A percentile compares a stretch with the other conserved stretches of the same genome.
phyloP scores from a whole-genome alignment of 37 sponge, comb jelly and placozoan species.

The Eunapius fragilis region DNA sequence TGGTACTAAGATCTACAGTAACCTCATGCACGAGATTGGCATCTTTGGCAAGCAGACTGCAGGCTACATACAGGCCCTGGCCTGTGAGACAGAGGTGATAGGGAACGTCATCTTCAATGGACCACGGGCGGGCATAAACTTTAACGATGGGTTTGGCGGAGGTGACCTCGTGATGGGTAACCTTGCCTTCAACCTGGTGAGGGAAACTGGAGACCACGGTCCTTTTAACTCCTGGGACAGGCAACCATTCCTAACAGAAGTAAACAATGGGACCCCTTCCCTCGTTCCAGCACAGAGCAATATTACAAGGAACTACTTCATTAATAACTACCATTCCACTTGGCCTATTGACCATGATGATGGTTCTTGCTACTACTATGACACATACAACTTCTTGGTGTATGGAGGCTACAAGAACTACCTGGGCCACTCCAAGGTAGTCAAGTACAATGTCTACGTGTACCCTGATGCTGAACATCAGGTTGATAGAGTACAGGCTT shows the following conservation, averaged over 20 bases:
- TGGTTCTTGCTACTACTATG: conserved; percentile 58
- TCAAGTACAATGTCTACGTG: conserved; percentile 36
- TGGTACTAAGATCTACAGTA: conserved; percentile 28
- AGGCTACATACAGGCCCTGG: conserved; percentile 43
- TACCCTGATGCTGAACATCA: conserved; percentile 42
- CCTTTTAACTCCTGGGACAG: conserved; percentile 68
- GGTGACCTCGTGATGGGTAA: conserved; percentile 38
- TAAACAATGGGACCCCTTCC: conserved; percentile 12
- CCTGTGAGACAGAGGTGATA: conserved; percentile 25
- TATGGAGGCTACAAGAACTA: conserved; percentile 64
- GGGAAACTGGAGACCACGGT: conserved; percentile 68
- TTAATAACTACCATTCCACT: conserved; percentile 53
- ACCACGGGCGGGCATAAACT: conserved; percentile 67
- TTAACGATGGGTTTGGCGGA: conserved; percentile 73
- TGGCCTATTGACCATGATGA: conserved; percentile 72
- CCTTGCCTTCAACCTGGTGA: conserved; percentile 58
- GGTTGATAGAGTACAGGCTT: neutral
- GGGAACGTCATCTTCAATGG: conserved; percentile 67
- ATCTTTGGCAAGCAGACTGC: conserved; percentile 61
- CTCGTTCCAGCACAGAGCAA: conserved; percentile 38
- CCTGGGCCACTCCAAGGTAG: conserved; percentile 52
- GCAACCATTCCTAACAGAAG: conserved; percentile 45
- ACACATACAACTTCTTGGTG: conserved; percentile 57
- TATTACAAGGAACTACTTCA: conserved; percentile 47
- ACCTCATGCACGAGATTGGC: conserved; percentile 69